These are phyloP conservation scores for Brachyopa scutellaris DNA, from an alignment of 2,888 invertebrate genomes.

Conservation along the genomic window DNA sequence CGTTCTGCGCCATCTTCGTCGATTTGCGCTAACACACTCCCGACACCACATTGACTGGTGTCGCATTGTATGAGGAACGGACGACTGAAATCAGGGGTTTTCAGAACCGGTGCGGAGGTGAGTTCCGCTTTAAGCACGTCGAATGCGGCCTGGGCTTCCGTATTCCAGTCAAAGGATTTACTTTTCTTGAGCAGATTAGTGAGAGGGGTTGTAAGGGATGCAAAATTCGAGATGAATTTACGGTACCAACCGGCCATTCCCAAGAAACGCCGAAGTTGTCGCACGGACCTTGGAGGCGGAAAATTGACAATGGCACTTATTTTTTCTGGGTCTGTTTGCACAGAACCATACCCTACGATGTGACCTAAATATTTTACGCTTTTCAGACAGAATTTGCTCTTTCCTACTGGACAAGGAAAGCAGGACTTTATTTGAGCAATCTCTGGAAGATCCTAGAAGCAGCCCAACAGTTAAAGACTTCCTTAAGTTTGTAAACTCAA, in stretches of 20 bases:
- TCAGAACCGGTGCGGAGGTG: constrained; percentile 25
- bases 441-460: no score
- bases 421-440: no score
- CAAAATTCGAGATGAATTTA: constrained; percentile 32
- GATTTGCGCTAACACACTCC: constrained; percentile 15
- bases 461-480: no score
- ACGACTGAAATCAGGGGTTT: constrained; percentile 33
- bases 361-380: constrained; percentile 62
- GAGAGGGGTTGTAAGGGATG: constrained; percentile 32
- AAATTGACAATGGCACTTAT: constrained; percentile 57
- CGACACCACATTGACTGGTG: constrained; percentile 22
- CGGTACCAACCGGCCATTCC: constrained; percentile 70
- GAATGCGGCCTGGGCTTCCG: constrained; percentile 14
- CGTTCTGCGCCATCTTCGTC: constrained; percentile 18
- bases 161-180: not conserved
- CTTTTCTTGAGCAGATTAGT: constrained; percentile 8
- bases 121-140: constrained; percentile 10
- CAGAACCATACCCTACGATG: constrained; percentile 56
- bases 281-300: constrained; percentile 9
- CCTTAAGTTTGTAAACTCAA: no score
- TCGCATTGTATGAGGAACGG: constrained; percentile 47
- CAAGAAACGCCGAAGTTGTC: constrained; percentile 56
- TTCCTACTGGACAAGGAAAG: no score
- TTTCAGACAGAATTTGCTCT: constrained; percentile 58
- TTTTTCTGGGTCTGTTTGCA: constrained; percentile 59